These are phyloP conservation scores for Osedax frankpressi DNA, from an alignment of 2,888 invertebrate species.

Conservation along the genomic window DNA sequence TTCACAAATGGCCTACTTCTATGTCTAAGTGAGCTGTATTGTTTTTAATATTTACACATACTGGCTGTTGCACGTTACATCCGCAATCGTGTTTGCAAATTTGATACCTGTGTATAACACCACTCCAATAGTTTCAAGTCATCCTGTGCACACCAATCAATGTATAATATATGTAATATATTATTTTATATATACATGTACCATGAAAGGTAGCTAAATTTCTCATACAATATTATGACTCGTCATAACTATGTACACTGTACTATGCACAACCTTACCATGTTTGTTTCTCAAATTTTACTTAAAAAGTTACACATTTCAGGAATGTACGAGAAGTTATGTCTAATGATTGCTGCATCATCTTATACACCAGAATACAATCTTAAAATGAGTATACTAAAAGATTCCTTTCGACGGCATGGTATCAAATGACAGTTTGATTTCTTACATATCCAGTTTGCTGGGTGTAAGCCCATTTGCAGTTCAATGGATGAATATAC, in stretches of 20 bases:
- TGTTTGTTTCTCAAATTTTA: neutral
- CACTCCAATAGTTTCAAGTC: slow-evolving; percentile 1
- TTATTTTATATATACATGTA: neutral
- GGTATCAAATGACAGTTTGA: neutral
- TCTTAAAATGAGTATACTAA: neutral
- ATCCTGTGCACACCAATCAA: neutral
- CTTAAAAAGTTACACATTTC: neutral
- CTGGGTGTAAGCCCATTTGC: no score
- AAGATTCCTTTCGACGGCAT: neutral
- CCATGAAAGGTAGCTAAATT: neutral
- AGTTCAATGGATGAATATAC: no score
- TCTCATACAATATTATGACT: neutral
- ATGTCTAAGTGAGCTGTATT: neutral
- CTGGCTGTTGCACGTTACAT: neutral
- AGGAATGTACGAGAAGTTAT: neutral
- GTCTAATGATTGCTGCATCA: neutral
- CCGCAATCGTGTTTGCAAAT: neutral
- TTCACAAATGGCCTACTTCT: neutral
- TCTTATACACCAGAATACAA: neutral
- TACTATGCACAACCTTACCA: neutral
- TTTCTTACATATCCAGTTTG: neutral
- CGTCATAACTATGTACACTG: neutral
- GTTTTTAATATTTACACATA: neutral
- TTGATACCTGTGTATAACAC: neutral
- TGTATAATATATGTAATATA: neutral